Evolutionary conservation across 2,113 vertebrate genomes (phyloP).

Genomic region (Colaptes auratus): DNA sequence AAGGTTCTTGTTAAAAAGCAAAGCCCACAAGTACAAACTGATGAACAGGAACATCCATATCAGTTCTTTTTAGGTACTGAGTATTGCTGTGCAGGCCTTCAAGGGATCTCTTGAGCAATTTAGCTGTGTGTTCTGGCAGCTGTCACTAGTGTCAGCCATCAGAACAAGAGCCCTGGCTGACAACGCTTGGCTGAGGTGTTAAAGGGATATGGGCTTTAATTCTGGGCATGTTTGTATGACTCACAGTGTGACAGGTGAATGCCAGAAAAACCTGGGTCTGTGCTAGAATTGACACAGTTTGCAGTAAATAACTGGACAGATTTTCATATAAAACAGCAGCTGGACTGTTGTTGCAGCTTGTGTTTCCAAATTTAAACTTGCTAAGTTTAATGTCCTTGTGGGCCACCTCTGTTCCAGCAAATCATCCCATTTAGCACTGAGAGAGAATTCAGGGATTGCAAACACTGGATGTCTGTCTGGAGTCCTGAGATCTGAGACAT

Average conservation of each 20-base stretch:
- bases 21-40: slow-evolving; percentile 1
- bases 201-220: slow-evolving; percentile 66
- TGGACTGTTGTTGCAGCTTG: neutral
- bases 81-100: slow-evolving; percentile 55
- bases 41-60: neutral
- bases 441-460: neutral
- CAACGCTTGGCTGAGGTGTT: slow-evolving; percentile 58
- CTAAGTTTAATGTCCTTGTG: neutral
- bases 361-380: neutral
- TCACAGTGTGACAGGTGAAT: slow-evolving; percentile 54
- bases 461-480: neutral
- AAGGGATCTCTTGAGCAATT: slow-evolving; percentile 60
- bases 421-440: neutral
- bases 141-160: slow-evolving; percentile 70
- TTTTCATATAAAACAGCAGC: slow-evolving; percentile 1
- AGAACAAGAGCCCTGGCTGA: neutral
- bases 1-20: slow-evolving; percentile 44
- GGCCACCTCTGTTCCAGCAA: neutral
- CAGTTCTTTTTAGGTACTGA: slow-evolving; percentile 14
- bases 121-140: slow-evolving; percentile 54
- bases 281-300: slow-evolving; percentile 20
- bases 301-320: neutral
- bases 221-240: slow-evolving; percentile 52
- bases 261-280: neutral
- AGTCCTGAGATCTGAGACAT: neutral